phyloP scores from a whole-genome alignment of 2,888 invertebrate genomes.

The Smittia sp. region DNA sequence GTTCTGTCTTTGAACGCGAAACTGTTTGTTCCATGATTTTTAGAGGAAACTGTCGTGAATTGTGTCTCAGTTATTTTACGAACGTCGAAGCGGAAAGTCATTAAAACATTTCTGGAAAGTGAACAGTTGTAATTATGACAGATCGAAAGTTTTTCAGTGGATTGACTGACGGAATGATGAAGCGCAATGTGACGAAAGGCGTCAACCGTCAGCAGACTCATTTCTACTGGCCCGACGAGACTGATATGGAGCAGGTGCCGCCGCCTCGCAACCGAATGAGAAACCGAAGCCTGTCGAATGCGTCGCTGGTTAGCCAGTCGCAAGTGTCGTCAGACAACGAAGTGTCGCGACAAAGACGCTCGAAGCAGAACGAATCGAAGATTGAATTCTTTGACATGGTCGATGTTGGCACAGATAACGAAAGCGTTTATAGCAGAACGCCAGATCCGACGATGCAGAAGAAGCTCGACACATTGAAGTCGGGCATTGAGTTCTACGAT shows the following conservation, averaged over 20 bases:
- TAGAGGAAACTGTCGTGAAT: neutral
- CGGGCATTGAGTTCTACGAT: conserved; percentile 42
- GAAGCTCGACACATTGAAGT: conserved; percentile 35
- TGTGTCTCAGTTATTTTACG: neutral
- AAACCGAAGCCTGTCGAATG: conserved; percentile 27
- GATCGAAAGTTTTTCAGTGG: conserved; percentile 52
- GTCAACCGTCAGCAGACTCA: conserved; percentile 51
- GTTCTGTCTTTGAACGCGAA: neutral
- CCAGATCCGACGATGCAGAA: conserved; percentile 23
- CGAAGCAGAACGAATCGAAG: conserved; percentile 20
- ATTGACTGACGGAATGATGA: conserved; percentile 51
- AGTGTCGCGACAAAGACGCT: neutral
- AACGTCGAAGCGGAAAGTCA: neutral
- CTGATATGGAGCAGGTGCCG: conserved; percentile 44
- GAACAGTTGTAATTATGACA: neutral
- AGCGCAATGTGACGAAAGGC: conserved; percentile 36
- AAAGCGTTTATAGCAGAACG: conserved; percentile 30
- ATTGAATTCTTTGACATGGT: conserved; percentile 40
- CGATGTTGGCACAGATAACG: conserved; percentile 31
- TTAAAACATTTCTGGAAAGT: neutral
- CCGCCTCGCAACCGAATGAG: conserved; percentile 15
- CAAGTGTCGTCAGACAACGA: conserved; percentile 32
- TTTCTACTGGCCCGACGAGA: conserved; percentile 53
- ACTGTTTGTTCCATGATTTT: neutral
- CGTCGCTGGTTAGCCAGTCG: conserved; percentile 26